Evolutionary conservation across 2,888 invertebrate genomes (phyloP), one percentile per base, ranked within the genome.

Genomic region (Laothoe populi): DNA sequence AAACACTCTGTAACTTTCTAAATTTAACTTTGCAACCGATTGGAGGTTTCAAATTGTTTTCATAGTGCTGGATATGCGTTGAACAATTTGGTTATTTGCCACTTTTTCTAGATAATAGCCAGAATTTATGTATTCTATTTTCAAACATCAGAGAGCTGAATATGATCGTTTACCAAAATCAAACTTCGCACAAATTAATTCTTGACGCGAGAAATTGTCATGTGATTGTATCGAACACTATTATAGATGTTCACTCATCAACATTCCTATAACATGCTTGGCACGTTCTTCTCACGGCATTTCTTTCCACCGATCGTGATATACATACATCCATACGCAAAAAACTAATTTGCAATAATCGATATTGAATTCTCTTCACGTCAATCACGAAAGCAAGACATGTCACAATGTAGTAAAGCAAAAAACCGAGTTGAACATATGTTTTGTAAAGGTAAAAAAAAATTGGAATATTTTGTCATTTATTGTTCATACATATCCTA

Each of bases 241-340:
- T 24, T 24, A 26, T n/a, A n/a, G n/a, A 48, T 48, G 48, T 19
- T 19, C 35, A 35, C 53, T 31, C 49, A 49, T 49, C 31, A 53
- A 19, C 53, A 35, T 53, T 53, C 11, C 31, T 10, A 53, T 19
- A 4, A 19, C 19, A 53, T 4, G 35, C 53, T 10, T 31, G 31
- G 19, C 53, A 53, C 53, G 35, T 53, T 35, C 53, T 53, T 53
- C 53, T 53, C 53, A 53, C 53, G 53, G 35, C 53, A 31, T 53
- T 53, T 53, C 53, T 53, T 53, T 53, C 53, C 11, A 31, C 53
- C 31, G 53, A 31, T 53, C 35, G 53, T 53, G 53, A 31, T 46
- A 11, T 35, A 35, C 35, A 53, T 53, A 35, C 19, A 35, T 53
- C 21, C 8, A 53, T 4, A 53, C 3, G 5, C 35, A 53, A 53